Evolutionary conservation across 2,797 vertebrate species (phyloP).

Genomic region (Kryptopterus vitreolus): DNA sequence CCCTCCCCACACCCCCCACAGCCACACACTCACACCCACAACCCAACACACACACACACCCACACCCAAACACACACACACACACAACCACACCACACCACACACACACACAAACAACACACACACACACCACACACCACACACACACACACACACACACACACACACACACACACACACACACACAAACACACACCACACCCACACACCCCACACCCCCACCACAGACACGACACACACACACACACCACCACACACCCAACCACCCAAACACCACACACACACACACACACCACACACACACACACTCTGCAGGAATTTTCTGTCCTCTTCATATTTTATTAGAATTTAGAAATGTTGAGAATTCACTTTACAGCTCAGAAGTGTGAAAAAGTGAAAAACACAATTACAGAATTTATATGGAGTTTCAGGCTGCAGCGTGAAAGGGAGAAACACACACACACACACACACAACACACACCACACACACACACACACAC

Average conservation of each 20-base stretch:
- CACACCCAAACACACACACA: not conserved
- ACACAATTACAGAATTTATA: not conserved
- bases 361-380: slow-evolving; percentile 13
- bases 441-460: not conserved
- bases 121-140: not conserved
- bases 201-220: no score
- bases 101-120: not conserved
- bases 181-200: not conserved
- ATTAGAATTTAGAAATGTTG: slow-evolving; percentile 16
- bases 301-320: not conserved
- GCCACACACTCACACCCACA: not conserved
- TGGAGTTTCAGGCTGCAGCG: not conserved
- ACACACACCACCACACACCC: no score
- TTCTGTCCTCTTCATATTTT: slow-evolving; percentile 15
- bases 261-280: not conserved
- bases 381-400: not conserved
- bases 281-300: not conserved
- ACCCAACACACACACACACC: not conserved
- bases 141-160: not conserved
- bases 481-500: not conserved
- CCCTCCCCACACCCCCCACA: no score
- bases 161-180: not conserved
- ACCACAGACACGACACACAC: no score
- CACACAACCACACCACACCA: not conserved
- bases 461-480: not conserved